phyloP scores from a whole-genome alignment of 2,888 invertebrate genomes.

The Agrilus biguttatus region DNA sequence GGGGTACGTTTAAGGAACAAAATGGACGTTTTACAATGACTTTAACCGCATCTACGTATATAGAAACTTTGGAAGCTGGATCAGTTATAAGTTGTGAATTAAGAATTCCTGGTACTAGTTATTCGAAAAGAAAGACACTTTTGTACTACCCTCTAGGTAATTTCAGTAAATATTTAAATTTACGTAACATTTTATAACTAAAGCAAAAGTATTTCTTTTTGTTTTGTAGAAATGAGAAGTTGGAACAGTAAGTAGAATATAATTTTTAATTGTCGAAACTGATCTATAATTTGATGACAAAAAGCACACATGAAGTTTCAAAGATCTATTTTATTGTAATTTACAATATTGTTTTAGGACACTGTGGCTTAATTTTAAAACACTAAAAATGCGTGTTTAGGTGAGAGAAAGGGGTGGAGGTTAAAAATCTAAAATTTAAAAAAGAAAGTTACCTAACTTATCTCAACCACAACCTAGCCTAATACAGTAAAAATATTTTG shows the following conservation, averaged over 20 bases:
- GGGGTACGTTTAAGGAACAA: conserved; percentile 23
- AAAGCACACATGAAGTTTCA: too few relatives aligned
- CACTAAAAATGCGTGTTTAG: too few relatives aligned
- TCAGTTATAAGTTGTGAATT: conserved; percentile 28
- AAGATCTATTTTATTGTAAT: too few relatives aligned
- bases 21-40: conserved; percentile 23
- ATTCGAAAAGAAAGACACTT: conserved; percentile 26
- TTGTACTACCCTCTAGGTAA: conserved; percentile 26
- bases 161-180: conserved; percentile 2
- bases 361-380: too few relatives aligned
- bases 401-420: too few relatives aligned
- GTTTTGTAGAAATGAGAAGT: background rate
- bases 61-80: conserved; percentile 20
- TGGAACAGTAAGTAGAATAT: background rate
- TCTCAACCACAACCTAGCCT: too few relatives aligned
- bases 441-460: too few relatives aligned
- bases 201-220: background rate
- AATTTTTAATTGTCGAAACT: too few relatives aligned
- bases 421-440: too few relatives aligned
- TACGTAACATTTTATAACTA: background rate
- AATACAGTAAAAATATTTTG: too few relatives aligned
- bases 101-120: conserved; percentile 29
- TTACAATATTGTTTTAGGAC: too few relatives aligned
- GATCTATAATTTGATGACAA: too few relatives aligned
- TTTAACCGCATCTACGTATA: conserved; percentile 19